Percentiles rank a stretch among this genome's conserved stretches.
Conservation (phyloP, 2,888 invertebrate species). For the Drosophila subsilvestris region DNA sequence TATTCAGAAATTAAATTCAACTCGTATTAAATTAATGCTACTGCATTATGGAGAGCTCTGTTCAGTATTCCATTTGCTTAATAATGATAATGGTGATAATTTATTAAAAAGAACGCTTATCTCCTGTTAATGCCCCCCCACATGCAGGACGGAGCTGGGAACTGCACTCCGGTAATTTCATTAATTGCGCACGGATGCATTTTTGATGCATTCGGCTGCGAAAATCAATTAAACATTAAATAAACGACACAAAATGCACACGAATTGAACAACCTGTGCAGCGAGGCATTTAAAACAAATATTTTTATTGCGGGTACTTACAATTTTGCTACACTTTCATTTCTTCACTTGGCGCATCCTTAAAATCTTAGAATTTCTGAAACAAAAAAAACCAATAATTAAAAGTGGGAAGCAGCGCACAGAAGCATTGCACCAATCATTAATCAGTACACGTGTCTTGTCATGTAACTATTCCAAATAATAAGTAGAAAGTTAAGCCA, state of each 20-base stretch:
- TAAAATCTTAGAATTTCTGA: too few species aligned
- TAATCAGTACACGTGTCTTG: not conserved
- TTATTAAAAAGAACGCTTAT: constrained; percentile 29
- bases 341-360: too few species aligned
- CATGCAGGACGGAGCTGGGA: not conserved
- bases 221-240: constrained; percentile 74
- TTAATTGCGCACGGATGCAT: constrained; percentile 73
- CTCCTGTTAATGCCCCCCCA: not conserved
- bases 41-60: constrained; percentile 10
- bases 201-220: constrained; percentile 71
- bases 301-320: constrained; percentile 12
- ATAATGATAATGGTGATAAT: constrained; percentile 41
- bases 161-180: constrained; percentile 54
- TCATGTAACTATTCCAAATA: not conserved
- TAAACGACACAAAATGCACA: constrained; percentile 33
- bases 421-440: not conserved
- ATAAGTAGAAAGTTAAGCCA: not conserved
- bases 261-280: constrained; percentile 12
- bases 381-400: not conserved
- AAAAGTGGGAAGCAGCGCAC: not conserved
- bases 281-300: constrained; percentile 26
- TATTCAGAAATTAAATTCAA: constrained; percentile 32
- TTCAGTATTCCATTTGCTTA: constrained; percentile 10
- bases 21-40: constrained; percentile 25
- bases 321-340: too few species aligned